Evolutionary conservation across 2,113 vertebrate species (phyloP).

Genomic region (Atherinomorus stipes): DNA sequence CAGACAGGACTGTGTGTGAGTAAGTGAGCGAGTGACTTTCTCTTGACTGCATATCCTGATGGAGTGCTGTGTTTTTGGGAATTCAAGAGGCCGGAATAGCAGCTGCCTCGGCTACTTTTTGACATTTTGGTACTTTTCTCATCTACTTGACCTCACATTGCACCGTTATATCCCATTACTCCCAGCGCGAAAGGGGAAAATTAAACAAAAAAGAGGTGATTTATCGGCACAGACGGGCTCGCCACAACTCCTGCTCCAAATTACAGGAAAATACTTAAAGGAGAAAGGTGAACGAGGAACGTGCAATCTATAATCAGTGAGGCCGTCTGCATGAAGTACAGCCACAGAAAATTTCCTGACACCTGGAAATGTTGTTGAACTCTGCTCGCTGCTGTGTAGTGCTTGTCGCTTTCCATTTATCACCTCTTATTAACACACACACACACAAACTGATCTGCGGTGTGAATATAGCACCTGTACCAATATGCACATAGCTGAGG

Average conservation of each 20-base stretch:
- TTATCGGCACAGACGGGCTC: background rate
- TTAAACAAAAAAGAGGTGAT: slow-evolving; percentile 5
- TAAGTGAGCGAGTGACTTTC: slow-evolving; percentile 14
- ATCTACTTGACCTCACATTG: slow-evolving; percentile 12
- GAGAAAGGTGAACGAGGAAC: slow-evolving; percentile 1
- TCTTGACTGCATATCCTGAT: slow-evolving; percentile 27
- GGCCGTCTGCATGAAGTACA: background rate
- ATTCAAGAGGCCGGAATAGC: background rate
- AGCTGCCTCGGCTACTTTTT: background rate
- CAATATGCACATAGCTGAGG: slow-evolving; percentile 35
- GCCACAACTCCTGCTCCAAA: slow-evolving; percentile 19
- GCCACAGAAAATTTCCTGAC: slow-evolving; percentile 33
- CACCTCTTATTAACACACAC: slow-evolving; percentile 46
- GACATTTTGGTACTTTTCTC: background rate
- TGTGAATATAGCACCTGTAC: slow-evolving; percentile 70
- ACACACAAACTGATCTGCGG: slow-evolving; percentile 42
- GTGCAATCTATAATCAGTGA: slow-evolving; percentile 18
- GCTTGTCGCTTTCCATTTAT: slow-evolving; percentile 59
- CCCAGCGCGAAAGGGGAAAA: background rate
- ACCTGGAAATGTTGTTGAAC: slow-evolving; percentile 58
- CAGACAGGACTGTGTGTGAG: slow-evolving; percentile 19
- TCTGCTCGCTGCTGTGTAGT: slow-evolving; percentile 28
- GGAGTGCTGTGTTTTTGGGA: slow-evolving; percentile 22
- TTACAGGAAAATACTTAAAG: slow-evolving; percentile 24
- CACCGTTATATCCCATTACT: background rate